phyloP scores from a whole-genome alignment of 2,113 vertebrate genomes.

The Mormyrus lacerda region DNA sequence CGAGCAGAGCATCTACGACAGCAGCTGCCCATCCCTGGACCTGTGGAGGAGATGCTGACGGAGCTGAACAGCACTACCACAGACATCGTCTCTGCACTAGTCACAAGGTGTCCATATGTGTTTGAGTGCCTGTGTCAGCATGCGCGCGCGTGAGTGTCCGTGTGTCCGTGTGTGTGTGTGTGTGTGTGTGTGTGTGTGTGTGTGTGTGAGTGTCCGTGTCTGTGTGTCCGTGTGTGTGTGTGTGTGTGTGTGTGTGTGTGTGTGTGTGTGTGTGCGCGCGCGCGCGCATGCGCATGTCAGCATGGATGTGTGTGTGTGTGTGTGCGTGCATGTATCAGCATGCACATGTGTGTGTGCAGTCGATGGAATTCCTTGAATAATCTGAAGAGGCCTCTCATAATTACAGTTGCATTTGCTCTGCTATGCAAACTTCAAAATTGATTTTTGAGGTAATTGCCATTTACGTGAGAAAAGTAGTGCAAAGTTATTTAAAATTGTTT shows the following conservation, averaged over 20 bases:
- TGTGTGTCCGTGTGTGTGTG: too few relatives aligned
- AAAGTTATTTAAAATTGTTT: not conserved
- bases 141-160: not conserved
- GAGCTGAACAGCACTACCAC: conserved; percentile 91
- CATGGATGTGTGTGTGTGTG: too few relatives aligned
- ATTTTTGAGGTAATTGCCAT: not conserved
- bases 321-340: too few relatives aligned
- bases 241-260: too few relatives aligned
- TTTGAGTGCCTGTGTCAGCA: not conserved
- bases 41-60: conserved; percentile 83
- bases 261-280: too few relatives aligned
- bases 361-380: not conserved
- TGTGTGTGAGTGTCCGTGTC: not conserved
- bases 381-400: not conserved
- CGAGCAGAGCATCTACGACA: conserved; percentile 88
- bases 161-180: not conserved
- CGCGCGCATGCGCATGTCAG: too few relatives aligned
- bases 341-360: not conserved
- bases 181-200: not conserved
- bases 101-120: conserved; percentile 73
- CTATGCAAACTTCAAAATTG: not conserved
- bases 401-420: not conserved
- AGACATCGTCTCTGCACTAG: conserved; percentile 91
- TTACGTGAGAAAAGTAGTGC: not conserved
- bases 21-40: conserved; percentile 88